Percentiles rank a stretch among this genome's conserved stretches.
phyloP scores from a whole-genome alignment of 2,113 vertebrate genomes.

The Apodemus speciosus region DNA sequence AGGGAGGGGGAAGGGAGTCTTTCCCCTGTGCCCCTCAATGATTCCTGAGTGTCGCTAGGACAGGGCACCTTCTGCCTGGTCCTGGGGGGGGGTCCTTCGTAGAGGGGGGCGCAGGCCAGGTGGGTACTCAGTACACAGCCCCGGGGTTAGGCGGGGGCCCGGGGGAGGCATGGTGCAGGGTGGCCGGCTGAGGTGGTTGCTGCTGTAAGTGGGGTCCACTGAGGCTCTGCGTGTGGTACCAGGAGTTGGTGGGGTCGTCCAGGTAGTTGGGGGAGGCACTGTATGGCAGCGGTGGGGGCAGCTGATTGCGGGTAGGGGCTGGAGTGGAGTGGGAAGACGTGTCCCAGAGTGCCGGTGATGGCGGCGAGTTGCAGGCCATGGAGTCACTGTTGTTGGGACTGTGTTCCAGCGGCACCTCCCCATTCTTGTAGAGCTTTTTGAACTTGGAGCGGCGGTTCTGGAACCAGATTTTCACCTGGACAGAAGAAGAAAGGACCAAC shows the following conservation, averaged over 20 bases:
- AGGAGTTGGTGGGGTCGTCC: slow-evolving; percentile 95
- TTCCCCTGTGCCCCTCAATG: slow-evolving; percentile 65
- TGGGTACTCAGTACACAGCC: slow-evolving; percentile 90
- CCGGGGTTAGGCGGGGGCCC: slow-evolving; percentile 92
- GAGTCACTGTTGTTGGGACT: slow-evolving; percentile 98
- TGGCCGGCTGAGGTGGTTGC: slow-evolving; percentile 85
- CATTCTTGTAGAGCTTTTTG: slow-evolving; percentile 99
- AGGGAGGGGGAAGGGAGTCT: slow-evolving; percentile 28
- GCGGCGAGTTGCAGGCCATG: slow-evolving; percentile 98
- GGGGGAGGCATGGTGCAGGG: slow-evolving; percentile 91
- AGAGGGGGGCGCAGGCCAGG: slow-evolving; percentile 40
- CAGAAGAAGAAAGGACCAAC: neutral
- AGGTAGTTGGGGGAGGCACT: slow-evolving; percentile 94
- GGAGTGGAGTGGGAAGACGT: slow-evolving; percentile 89
- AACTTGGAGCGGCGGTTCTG: slow-evolving; percentile 99
- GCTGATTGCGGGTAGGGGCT: slow-evolving; percentile 87
- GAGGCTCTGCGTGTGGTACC: slow-evolving; percentile 92
- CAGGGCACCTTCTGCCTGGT: slow-evolving; percentile 71
- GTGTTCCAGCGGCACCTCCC: slow-evolving; percentile 96
- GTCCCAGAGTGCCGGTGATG: slow-evolving; percentile 96
- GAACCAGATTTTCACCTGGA: slow-evolving; percentile 99
- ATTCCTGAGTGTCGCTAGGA: slow-evolving; percentile 79
- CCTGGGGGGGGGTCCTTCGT: slow-evolving; percentile 71
- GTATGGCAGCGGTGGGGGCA: slow-evolving; percentile 90
- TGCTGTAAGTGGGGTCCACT: slow-evolving; percentile 93